Conservation (phyloP, 2,888 invertebrate species). For the Hypena proboscidalis region DNA sequence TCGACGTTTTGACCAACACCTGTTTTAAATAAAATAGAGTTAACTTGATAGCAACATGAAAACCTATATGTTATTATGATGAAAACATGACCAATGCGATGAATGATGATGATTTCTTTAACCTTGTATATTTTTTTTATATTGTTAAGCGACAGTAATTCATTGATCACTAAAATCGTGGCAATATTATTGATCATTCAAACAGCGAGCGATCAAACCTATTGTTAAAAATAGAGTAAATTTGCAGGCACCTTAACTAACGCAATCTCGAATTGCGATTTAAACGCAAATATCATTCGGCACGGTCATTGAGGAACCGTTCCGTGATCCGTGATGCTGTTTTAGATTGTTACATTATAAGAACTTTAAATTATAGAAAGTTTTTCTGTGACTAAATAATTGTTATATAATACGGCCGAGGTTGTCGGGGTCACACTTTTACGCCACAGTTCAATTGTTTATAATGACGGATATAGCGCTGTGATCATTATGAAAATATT, state of each 20-base stretch:
- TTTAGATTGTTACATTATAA: slow-evolving; percentile 35
- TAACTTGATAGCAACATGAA: no score
- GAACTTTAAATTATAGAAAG: slow-evolving; percentile 58
- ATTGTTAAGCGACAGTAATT: no score
- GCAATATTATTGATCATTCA: no score
- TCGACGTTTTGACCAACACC: no score
- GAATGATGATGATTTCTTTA: no score
- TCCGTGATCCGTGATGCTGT: slow-evolving; percentile 37
- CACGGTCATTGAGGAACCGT: slow-evolving; percentile 36
- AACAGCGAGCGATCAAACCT: no score
- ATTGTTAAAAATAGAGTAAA: no score
- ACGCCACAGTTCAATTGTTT: slow-evolving; percentile 58
- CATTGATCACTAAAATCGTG: no score
- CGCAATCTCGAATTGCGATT: slow-evolving; percentile 20
- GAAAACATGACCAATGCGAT: no score
- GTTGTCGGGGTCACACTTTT: slow-evolving; percentile 59
- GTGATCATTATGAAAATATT: slow-evolving; percentile 45
- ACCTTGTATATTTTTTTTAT: no score
- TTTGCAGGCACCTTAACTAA: slow-evolving; percentile 13
- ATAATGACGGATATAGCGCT: slow-evolving; percentile 53
- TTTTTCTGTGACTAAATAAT: slow-evolving; percentile 45
- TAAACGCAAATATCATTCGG: slow-evolving; percentile 34
- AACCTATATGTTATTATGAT: no score
- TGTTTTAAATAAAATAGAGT: no score
- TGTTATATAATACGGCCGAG: slow-evolving; percentile 53